Evolutionary conservation across 1,140 invertebrate species (phyloP).

Genomic region (Drosophila sturtevanti): DNA sequence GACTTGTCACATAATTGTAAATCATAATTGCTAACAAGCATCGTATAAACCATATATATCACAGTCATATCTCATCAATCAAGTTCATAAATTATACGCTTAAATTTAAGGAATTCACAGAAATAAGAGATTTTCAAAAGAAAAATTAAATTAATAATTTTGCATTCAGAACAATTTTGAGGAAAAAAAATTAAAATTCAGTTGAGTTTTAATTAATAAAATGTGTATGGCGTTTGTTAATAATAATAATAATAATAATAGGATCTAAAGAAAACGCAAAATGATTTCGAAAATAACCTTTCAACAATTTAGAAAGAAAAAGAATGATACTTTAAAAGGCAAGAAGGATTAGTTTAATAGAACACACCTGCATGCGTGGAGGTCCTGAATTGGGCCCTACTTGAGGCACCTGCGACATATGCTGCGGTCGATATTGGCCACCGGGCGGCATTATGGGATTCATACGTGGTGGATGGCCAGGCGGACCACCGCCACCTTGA

Average conservation of each 20-base stretch:
- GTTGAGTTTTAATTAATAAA: slow-evolving; percentile 19
- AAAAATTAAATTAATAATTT: slow-evolving; percentile 42
- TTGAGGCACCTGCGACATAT: slow-evolving; percentile 83
- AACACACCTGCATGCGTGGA: slow-evolving; percentile 81
- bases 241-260: slow-evolving; percentile 18
- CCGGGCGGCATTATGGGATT: slow-evolving; percentile 82
- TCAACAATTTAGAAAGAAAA: slow-evolving; percentile 6
- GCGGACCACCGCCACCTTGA: slow-evolving; percentile 77
- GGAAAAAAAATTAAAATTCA: slow-evolving; percentile 43
- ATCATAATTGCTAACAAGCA: background rate
- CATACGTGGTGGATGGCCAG: slow-evolving; percentile 86
- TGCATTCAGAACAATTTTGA: slow-evolving; percentile 82
- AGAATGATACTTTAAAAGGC: slow-evolving; percentile 10
- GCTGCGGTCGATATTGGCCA: slow-evolving; percentile 75
- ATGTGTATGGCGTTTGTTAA: slow-evolving; percentile 62
- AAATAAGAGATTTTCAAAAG: background rate
- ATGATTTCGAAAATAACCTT: slow-evolving; percentile 16
- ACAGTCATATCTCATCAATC: slow-evolving; percentile 12
- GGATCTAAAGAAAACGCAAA: slow-evolving; percentile 14
- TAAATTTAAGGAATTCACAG: slow-evolving; percentile 31
- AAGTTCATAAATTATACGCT: slow-evolving; percentile 16
- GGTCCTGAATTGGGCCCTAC: slow-evolving; percentile 78
- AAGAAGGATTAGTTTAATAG: background rate
- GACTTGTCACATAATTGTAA: too few relatives aligned
- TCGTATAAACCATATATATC: slow-evolving; percentile 31